These are phyloP conservation scores for Tachina lurida DNA, from an alignment of 2,888 invertebrate genomes.

Conservation along the genomic window DNA sequence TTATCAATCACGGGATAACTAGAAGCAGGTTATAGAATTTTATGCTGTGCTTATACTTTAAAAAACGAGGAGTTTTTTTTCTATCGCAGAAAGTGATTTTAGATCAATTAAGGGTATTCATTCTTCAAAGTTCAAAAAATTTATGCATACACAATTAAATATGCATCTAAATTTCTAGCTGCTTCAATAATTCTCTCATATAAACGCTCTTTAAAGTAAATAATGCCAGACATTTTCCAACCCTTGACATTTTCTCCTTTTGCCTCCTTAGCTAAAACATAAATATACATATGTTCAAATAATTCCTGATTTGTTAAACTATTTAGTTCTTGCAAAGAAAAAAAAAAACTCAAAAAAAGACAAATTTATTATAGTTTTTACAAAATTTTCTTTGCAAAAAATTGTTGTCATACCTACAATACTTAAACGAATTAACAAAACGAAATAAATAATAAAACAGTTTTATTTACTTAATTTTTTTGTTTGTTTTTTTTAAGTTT, in stretches of 20 bases:
- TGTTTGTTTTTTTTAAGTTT: constrained; percentile 39
- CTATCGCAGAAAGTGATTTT: no score
- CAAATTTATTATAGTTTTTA: constrained; percentile 29
- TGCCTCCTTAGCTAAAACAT: not conserved
- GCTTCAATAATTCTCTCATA: not conserved
- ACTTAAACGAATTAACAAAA: constrained; percentile 50
- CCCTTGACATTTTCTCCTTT: not conserved
- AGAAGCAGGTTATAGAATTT: no score
- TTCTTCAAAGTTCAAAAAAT: not conserved
- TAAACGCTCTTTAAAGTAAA: constrained; percentile 39
- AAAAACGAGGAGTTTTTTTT: no score
- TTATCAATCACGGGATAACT: no score
- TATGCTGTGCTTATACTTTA: no score
- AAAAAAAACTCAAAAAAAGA: constrained; percentile 5
- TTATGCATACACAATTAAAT: not conserved
- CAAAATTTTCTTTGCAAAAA: constrained; percentile 43
- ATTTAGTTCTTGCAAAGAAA: constrained; percentile 11
- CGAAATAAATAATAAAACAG: constrained; percentile 49
- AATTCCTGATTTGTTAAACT: constrained; percentile 30
- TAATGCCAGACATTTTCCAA: constrained; percentile 1
- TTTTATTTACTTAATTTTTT: constrained; percentile 60
- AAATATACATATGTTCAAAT: constrained; percentile 25
- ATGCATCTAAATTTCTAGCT: not conserved
- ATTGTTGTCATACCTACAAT: constrained; percentile 68
- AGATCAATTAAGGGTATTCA: not conserved